Percentiles rank a stretch among this genome's conserved stretches.
phyloP scores from a whole-genome alignment of 2,113 vertebrate species.

The Oryzias melastigma region DNA sequence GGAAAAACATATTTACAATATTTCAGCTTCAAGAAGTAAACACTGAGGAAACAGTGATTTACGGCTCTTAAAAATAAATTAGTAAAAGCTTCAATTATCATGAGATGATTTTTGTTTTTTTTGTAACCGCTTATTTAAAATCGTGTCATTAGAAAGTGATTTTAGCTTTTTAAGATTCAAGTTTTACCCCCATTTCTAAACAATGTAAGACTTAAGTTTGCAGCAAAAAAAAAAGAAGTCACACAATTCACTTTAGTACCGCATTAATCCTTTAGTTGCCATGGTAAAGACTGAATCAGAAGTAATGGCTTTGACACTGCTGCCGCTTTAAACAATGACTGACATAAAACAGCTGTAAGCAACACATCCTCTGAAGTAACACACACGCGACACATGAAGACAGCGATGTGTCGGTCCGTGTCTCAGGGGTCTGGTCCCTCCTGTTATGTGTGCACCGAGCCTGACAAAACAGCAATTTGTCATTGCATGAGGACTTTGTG shows the following conservation, averaged over 20 bases:
- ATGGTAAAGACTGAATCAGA: slow-evolving; percentile 34
- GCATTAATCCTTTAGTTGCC: slow-evolving; percentile 21
- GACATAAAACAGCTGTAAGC: slow-evolving; percentile 18
- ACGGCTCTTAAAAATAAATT: no score
- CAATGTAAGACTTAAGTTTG: slow-evolving; percentile 22
- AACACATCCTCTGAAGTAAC: neutral
- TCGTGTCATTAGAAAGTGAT: neutral
- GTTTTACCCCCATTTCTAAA: slow-evolving; percentile 43
- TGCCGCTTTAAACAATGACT: neutral
- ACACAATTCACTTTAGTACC: slow-evolving; percentile 31
- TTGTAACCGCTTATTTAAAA: no score
- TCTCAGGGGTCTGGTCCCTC: slow-evolving; percentile 35
- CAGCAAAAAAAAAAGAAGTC: slow-evolving; percentile 7
- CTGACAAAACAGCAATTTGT: slow-evolving; percentile 40
- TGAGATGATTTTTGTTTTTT: no score
- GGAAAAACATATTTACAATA: slow-evolving; percentile 54
- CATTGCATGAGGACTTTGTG: slow-evolving; percentile 19
- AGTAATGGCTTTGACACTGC: slow-evolving; percentile 42
- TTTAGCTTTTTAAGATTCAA: slow-evolving; percentile 6
- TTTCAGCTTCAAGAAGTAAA: slow-evolving; percentile 1
- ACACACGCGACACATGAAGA: neutral
- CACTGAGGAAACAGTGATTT: no score
- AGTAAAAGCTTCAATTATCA: no score
- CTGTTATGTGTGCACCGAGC: neutral
- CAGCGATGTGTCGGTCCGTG: slow-evolving; percentile 19